phyloP scores from a whole-genome alignment of 1,140 invertebrate species.

The Rhyzopertha dominica region DNA sequence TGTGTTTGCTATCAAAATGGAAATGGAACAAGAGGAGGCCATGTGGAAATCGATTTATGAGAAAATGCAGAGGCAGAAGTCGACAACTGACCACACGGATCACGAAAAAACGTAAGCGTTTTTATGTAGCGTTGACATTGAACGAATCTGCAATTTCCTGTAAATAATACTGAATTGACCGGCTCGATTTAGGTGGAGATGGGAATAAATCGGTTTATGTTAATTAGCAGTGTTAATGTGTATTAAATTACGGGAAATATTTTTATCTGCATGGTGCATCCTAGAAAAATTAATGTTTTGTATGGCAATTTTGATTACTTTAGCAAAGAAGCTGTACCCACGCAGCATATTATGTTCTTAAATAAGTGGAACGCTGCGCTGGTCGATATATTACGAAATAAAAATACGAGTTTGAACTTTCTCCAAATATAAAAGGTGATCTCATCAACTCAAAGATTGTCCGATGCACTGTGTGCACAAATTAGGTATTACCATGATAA shows the following conservation, averaged over 20 bases:
- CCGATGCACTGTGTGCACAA: too few relatives aligned
- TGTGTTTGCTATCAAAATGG: constrained; percentile 22
- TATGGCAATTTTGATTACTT: too few relatives aligned
- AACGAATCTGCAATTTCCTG: neutral
- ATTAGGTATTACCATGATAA: too few relatives aligned
- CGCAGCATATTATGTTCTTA: too few relatives aligned
- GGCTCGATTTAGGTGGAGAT: constrained; percentile 2
- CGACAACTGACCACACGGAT: constrained; percentile 25
- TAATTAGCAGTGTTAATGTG: neutral
- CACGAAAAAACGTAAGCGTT: constrained; percentile 35
- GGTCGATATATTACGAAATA: too few relatives aligned
- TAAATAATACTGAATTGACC: constrained; percentile 1
- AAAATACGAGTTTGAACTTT: too few relatives aligned
- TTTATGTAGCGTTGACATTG: neutral
- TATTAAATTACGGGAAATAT: constrained; percentile 1
- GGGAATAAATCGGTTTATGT: neutral
- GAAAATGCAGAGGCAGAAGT: constrained; percentile 35
- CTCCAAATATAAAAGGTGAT: too few relatives aligned
- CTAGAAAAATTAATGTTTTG: neutral
- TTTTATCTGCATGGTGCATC: constrained; percentile 2
- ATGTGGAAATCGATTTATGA: constrained; percentile 40
- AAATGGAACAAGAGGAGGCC: constrained; percentile 36
- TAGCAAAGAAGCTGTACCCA: too few relatives aligned
- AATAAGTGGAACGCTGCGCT: too few relatives aligned
- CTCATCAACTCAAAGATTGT: too few relatives aligned